These are phyloP conservation scores for Dolomedes plantarius DNA, from an alignment of 2,888 invertebrate genomes.

Conservation along the genomic window DNA sequence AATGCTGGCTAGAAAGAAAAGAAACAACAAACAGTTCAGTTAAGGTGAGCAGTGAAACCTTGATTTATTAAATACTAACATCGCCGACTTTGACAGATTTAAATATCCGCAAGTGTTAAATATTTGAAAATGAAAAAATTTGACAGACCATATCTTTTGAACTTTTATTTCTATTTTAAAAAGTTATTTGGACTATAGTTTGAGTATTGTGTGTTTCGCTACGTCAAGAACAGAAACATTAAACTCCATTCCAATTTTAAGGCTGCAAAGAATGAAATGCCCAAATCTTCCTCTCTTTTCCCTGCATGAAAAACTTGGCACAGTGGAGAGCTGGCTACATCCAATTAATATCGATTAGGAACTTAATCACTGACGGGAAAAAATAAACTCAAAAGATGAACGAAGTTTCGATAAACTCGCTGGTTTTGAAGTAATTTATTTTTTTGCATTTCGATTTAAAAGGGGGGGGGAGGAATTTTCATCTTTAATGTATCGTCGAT, in stretches of 20 bases:
- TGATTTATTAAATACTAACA: too few species aligned
- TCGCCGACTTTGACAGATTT: too few species aligned
- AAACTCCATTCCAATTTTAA: not conserved
- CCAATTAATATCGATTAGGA: constrained; percentile 15
- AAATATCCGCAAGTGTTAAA: too few species aligned
- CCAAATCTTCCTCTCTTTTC: not conserved
- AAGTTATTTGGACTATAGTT: too few species aligned
- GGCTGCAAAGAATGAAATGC: not conserved
- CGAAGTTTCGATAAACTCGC: constrained; percentile 32
- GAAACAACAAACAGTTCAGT: too few species aligned
- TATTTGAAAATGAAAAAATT: too few species aligned
- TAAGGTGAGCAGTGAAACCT: too few species aligned
- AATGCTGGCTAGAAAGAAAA: too few species aligned
- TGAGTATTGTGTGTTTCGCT: too few species aligned
- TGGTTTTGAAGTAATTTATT: constrained; percentile 6
- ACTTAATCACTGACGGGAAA: constrained; percentile 5
- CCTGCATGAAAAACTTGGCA: not conserved
- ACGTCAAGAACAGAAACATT: not conserved
- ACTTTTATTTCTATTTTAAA: too few species aligned
- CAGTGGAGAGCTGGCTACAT: not conserved
- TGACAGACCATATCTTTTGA: too few species aligned
- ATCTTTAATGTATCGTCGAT: constrained; percentile 34
- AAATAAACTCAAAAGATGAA: constrained; percentile 21
- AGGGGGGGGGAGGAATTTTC: constrained; percentile 16
- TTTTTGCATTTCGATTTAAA: constrained; percentile 10